phyloP scores from a whole-genome alignment of 2,797 vertebrate genomes.

The Diceros bicornis region DNA sequence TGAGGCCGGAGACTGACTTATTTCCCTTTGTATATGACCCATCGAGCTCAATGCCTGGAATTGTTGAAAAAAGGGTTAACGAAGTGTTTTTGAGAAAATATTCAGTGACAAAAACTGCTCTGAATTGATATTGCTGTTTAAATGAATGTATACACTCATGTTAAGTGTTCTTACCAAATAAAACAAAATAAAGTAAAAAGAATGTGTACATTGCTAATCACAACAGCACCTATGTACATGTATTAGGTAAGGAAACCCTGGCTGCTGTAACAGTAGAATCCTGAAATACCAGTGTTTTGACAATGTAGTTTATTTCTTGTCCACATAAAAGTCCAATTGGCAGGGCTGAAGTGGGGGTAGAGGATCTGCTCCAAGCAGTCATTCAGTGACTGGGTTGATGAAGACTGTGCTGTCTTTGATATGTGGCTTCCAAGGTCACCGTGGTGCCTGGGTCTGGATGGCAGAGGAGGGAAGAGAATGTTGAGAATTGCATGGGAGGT shows the following conservation, averaged over 20 bases:
- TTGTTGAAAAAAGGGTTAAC: constrained; percentile 19
- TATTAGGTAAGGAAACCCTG: background rate
- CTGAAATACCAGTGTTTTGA: background rate
- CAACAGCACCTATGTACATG: background rate
- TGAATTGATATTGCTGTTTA: constrained; percentile 21
- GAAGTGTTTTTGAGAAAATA: constrained; percentile 44
- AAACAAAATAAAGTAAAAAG: background rate
- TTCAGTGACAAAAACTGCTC: background rate
- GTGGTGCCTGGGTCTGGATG: background rate
- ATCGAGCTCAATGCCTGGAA: background rate
- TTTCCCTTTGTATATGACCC: background rate
- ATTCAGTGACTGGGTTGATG: background rate
- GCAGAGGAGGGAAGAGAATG: background rate
- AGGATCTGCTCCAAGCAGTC: background rate
- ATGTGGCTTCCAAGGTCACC: background rate
- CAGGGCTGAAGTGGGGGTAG: background rate
- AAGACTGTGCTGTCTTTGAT: background rate
- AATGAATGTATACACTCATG: background rate
- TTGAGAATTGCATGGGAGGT: background rate
- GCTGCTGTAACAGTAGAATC: background rate
- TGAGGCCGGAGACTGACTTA: background rate
- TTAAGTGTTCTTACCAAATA: background rate
- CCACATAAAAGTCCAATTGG: background rate
- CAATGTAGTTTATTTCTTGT: background rate
- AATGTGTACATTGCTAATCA: background rate